These are phyloP conservation scores for Psammodynastes pulverulentus DNA, from an alignment of 2,113 vertebrate species.

Conservation along the genomic window DNA sequence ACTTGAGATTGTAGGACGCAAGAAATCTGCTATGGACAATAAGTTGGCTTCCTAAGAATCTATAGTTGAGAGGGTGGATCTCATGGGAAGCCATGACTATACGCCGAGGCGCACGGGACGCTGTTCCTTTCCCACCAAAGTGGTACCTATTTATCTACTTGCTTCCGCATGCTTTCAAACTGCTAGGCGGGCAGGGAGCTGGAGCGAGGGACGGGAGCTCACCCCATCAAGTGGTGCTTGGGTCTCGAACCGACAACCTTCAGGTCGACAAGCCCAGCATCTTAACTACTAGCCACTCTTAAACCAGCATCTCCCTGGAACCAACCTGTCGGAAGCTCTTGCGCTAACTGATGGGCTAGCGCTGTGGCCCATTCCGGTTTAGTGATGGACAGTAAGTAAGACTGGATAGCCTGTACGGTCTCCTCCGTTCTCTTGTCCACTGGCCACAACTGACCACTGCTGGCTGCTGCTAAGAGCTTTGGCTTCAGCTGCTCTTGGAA, in stretches of 20 bases:
- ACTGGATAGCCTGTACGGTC: conserved; percentile 79
- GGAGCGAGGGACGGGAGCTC: neutral
- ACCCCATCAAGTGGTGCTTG: neutral
- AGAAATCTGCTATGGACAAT: neutral
- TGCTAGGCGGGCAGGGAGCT: too few species aligned
- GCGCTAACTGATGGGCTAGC: conserved; percentile 85
- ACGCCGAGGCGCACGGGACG: too few species aligned
- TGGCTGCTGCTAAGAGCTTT: conserved; percentile 75
- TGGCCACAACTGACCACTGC: conserved; percentile 54
- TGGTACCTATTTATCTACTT: neutral
- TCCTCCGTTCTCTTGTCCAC: conserved; percentile 73
- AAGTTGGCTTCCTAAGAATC: neutral
- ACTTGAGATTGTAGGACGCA: fast-evolving
- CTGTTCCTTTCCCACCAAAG: neutral
- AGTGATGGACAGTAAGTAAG: conserved; percentile 82
- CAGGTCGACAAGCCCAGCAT: neutral
- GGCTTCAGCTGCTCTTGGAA: conserved; percentile 89
- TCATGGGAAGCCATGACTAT: neutral
- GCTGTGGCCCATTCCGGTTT: conserved; percentile 90
- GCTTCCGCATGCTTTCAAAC: neutral
- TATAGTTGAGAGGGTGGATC: neutral
- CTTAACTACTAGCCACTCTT: neutral
- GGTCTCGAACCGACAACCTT: neutral
- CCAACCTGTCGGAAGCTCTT: conserved; percentile 88
- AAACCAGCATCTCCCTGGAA: neutral